Percentiles rank a stretch among this genome's conserved stretches.
These are phyloP conservation scores for Ctenosaura bakeri DNA, from an alignment of 2,797 vertebrate species.

Conservation along the genomic window DNA sequence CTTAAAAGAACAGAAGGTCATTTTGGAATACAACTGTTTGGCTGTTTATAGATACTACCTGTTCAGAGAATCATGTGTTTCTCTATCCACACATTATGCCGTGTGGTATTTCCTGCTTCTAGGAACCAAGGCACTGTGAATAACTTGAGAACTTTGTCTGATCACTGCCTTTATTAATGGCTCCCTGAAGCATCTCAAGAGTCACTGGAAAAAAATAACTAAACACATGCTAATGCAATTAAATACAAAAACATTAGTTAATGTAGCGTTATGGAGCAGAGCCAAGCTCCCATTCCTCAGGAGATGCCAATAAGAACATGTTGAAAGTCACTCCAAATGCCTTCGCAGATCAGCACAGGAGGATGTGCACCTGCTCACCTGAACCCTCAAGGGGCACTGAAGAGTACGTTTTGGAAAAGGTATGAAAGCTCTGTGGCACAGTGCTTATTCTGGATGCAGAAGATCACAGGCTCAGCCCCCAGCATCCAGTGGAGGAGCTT, in stretches of 20 bases:
- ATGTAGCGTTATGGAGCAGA: not conserved
- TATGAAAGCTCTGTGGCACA: no score
- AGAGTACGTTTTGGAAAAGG: not conserved
- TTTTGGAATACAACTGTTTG: not conserved
- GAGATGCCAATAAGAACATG: not conserved
- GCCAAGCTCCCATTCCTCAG: not conserved
- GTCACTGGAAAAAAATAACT: not conserved
- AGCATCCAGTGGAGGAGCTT: not conserved
- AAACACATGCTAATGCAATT: slow-evolving; percentile 40
- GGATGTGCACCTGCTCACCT: no score
- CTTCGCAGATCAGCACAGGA: not conserved
- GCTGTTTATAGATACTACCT: no score
- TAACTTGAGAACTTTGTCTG: slow-evolving; percentile 21
- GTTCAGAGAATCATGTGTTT: not conserved
- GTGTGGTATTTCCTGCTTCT: not conserved
- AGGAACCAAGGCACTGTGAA: not conserved
- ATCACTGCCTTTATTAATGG: slow-evolving; percentile 21
- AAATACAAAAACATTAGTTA: slow-evolving; percentile 23
- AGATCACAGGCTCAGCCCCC: not conserved
- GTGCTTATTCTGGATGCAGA: not conserved
- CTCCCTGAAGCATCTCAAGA: slow-evolving; percentile 24
- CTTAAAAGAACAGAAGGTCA: not conserved
- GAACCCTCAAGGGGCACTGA: no score
- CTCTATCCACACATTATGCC: not conserved
- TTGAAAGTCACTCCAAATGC: not conserved